Base-by-base conservation (phyloP, 2,113 vertebrate genomes). In the Ardeotis arabs region DNA sequence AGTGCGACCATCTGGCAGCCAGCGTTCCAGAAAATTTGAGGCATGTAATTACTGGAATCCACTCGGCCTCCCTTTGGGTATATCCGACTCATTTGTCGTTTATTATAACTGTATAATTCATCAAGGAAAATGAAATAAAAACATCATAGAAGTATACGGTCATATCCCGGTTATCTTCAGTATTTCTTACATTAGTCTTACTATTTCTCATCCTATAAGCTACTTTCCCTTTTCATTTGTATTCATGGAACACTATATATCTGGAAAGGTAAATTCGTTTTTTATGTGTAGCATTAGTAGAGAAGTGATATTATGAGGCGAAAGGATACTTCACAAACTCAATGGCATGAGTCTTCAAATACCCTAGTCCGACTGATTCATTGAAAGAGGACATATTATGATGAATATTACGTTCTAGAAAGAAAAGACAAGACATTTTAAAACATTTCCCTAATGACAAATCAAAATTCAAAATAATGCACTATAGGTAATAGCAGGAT, bases 21-120 rank as follows among this genome's bases (percentile, higher is more conserved):
- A 94, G 99, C 99, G 97, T 99, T 99, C 99, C 99, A 99, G 99
- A 99, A 99, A 99, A 99, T 99, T 97, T 99, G 99, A 98, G 99
- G 99, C 99, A 99, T 99, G 98, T 99, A 99, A 99, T 99, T 99
- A 99, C 99, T 99, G 98, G 99, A 99, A 98, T 99, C 99, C 88
- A 99, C 99, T 87, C 99, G 98, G 95, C 99, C 99, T 97, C 99
- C 99, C 99, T 99, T 99, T 97, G 99, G 99, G 98, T 99, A 99
- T 98, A 99, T 99, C 90, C 99, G 99, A 97, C 99, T 99, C 99
- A 99, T 99, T 98, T 99, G 99, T 95, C 99, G 98, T 97, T 99
- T 99, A 98, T 99, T 99, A 73, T 99, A 99, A 98, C 99, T 99
- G 97, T 88, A 93, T 82, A 87, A 97, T 81, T 96, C 92, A 98